Evolutionary conservation across 2,113 vertebrate species (phyloP).

Genomic region (Machaerirhynchus nigripectus): DNA sequence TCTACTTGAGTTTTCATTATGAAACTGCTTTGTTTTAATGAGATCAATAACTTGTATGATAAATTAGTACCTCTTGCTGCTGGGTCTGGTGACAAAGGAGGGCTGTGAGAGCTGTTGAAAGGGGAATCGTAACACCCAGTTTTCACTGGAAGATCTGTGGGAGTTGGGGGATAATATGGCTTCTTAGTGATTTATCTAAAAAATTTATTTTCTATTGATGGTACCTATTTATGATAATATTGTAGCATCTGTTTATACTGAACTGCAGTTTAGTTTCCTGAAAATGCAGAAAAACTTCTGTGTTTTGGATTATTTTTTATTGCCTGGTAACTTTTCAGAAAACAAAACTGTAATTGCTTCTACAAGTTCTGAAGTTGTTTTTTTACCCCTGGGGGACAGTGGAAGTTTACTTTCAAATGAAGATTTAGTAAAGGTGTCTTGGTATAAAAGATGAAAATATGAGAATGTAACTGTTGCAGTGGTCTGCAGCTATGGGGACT

Average conservation of each 20-base stretch:
- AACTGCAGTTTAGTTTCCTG: background rate
- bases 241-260: background rate
- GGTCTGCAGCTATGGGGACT: background rate
- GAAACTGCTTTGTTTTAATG: background rate
- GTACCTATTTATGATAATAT: background rate
- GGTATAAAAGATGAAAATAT: background rate
- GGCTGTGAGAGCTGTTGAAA: background rate
- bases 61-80: background rate
- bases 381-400: background rate
- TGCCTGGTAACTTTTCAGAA: background rate
- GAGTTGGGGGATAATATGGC: background rate
- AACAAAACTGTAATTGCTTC: background rate
- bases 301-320: background rate
- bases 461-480: background rate
- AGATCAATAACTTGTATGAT: background rate
- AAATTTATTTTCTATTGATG: background rate
- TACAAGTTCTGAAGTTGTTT: background rate
- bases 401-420: slow-evolving; percentile 1
- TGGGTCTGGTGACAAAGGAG: background rate
- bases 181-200: background rate
- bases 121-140: background rate
- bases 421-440: background rate
- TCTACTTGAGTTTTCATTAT: background rate
- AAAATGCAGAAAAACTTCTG: background rate
- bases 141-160: background rate